Percentiles rank a stretch among this genome's conserved stretches.
Evolutionary conservation across 2,113 vertebrate genomes (phyloP).

Genomic region (Alces alces): DNA sequence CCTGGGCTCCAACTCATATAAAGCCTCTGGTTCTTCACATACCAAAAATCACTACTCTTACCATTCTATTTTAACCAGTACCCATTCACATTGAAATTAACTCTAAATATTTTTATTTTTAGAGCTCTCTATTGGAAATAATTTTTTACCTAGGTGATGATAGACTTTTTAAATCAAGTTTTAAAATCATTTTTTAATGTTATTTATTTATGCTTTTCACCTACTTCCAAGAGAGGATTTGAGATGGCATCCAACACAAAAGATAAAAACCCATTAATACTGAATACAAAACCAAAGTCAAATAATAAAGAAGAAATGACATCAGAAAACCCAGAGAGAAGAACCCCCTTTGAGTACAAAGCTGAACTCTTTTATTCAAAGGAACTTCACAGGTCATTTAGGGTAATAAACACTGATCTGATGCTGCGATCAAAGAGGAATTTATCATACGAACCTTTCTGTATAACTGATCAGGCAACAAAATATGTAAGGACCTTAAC

Average conservation of each 20-base stretch:
- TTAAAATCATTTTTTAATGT: neutral
- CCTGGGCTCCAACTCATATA: neutral
- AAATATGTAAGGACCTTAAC: neutral
- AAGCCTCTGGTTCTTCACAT: neutral
- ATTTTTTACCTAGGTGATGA: neutral
- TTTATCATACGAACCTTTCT: neutral
- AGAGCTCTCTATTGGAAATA: neutral
- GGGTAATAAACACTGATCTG: neutral
- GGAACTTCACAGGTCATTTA: neutral
- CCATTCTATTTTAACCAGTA: neutral
- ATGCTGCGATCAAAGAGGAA: neutral
- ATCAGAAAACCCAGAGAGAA: neutral
- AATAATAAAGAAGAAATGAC: neutral
- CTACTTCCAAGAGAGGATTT: neutral
- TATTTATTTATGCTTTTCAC: neutral
- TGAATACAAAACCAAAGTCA: neutral
- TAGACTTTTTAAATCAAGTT: neutral
- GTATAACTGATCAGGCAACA: neutral
- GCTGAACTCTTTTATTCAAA: neutral
- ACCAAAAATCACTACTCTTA: neutral
- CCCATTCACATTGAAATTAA: neutral
- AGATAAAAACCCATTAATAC: conserved; percentile 14
- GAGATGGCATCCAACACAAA: neutral
- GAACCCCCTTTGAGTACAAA: neutral
- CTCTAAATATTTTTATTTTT: neutral